Evolutionary conservation across 2,113 vertebrate genomes (phyloP), one percentile per base, ranked within the genome.

Genomic region (Manacus vitellinus): DNA sequence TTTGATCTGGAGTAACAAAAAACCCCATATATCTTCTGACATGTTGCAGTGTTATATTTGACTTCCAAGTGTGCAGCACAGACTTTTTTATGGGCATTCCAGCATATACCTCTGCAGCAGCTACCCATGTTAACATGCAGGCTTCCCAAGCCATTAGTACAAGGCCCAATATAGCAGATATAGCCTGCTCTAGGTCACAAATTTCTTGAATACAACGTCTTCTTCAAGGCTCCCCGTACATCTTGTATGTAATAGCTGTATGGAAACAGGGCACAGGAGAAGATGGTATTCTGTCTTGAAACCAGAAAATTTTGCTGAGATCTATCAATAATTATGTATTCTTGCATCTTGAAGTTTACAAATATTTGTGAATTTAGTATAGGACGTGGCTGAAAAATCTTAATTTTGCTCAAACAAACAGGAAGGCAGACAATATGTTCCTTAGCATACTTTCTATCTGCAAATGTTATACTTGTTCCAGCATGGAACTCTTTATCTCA

Each of bases 21-120:
- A 52, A 14, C 9, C 15, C 8, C 4, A 2, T 39, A 0, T 44
- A 24, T 58, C 31, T 67, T 49, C 52, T 46, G 47, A 5, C 16
- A 54, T 10, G 7, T 22, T 54, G 16, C 22, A 62, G 3, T 62
- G 10, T 56, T 71, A 7, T 12, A 19, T 66, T 47, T 77, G 55
- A 49, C 10, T 10, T 43, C 17, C 3, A 25, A 78, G 14, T 5
- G 14, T n/a, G 35, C 13, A 33, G 55, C 3, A 1, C 15, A 61
- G 37, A 20, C 30, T 49, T 13, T 65, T 59, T 65, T 59, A 9
- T 15, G 44, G 37, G 12, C 49, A 24, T 72, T 77, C 20, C 30
- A 73, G 44, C 21, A 3, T 22, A 23, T 5, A 33, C 3, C 10
- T 12, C 58, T 67, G 47, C 22, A 73, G 47, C 31, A 31, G 25